Evolutionary conservation across 1,140 invertebrate species (phyloP).

Genomic region (Ridgeia piscesae): DNA sequence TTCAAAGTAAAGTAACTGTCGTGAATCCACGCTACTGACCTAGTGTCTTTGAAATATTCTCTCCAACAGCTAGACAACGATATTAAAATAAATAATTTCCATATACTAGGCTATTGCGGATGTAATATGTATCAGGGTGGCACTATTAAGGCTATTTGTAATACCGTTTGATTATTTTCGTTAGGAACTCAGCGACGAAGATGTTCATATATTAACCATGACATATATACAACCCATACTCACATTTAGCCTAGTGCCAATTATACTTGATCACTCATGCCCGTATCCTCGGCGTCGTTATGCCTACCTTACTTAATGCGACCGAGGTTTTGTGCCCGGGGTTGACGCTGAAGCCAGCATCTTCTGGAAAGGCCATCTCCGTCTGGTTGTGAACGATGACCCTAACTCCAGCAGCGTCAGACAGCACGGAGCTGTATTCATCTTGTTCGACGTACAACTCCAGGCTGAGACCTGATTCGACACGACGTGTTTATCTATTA

Average conservation of each 20-base stretch:
- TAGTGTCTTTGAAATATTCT: no score
- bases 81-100: no score
- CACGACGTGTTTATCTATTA: background rate
- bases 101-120: no score
- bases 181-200: no score
- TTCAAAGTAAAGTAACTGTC: background rate
- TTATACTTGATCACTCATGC: no score
- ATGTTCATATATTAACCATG: no score
- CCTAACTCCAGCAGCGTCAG: slow-evolving; percentile 28
- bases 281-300: background rate
- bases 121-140: no score
- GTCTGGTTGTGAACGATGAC: slow-evolving; percentile 28
- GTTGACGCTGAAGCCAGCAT: slow-evolving; percentile 39
- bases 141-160: no score
- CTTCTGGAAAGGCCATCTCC: slow-evolving; percentile 40
- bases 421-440: slow-evolving; percentile 47
- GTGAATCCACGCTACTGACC: background rate
- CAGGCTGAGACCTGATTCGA: slow-evolving; percentile 45
- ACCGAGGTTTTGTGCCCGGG: slow-evolving; percentile 39
- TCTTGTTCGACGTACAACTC: slow-evolving; percentile 51
- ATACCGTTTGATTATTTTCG: no score
- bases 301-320: slow-evolving; percentile 27
- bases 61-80: no score
- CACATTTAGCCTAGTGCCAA: no score
- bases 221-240: no score